Evolutionary conservation across 1,140 invertebrate species (phyloP).

Genomic region (Atta colombica): DNA sequence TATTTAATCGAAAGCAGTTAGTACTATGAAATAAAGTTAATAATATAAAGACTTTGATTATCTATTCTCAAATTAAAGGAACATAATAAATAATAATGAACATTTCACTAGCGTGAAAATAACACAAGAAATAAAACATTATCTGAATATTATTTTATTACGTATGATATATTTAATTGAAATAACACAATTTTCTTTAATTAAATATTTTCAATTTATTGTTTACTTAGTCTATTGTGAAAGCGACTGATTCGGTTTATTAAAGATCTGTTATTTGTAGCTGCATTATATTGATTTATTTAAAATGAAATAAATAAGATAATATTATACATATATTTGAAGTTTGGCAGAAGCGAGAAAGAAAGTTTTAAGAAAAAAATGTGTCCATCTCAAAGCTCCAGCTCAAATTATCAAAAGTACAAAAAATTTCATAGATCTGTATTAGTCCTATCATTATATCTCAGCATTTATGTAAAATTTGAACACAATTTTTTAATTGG

Average conservation of each 20-base stretch:
- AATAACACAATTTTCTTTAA: not conserved
- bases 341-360: too few relatives aligned
- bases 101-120: not conserved
- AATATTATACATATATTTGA: too few relatives aligned
- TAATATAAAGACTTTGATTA: not conserved
- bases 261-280: not conserved
- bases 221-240: not conserved
- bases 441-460: too few relatives aligned
- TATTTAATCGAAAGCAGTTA: not conserved
- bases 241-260: constrained; percentile 2
- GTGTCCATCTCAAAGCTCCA: too few relatives aligned
- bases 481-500: too few relatives aligned
- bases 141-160: not conserved
- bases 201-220: not conserved
- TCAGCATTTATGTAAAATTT: too few relatives aligned
- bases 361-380: too few relatives aligned
- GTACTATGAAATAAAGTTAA: not conserved
- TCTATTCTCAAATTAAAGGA: not conserved
- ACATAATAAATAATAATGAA: not conserved
- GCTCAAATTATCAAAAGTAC: too few relatives aligned
- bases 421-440: too few relatives aligned
- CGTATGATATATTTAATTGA: not conserved
- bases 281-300: too few relatives aligned
- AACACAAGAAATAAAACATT: not conserved
- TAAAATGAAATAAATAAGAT: too few relatives aligned